Percentiles rank a stretch among this genome's conserved stretches.
phyloP scores from a whole-genome alignment of 64 coral and sea anemone genomes.

The Stichodactyla mertensii region DNA sequence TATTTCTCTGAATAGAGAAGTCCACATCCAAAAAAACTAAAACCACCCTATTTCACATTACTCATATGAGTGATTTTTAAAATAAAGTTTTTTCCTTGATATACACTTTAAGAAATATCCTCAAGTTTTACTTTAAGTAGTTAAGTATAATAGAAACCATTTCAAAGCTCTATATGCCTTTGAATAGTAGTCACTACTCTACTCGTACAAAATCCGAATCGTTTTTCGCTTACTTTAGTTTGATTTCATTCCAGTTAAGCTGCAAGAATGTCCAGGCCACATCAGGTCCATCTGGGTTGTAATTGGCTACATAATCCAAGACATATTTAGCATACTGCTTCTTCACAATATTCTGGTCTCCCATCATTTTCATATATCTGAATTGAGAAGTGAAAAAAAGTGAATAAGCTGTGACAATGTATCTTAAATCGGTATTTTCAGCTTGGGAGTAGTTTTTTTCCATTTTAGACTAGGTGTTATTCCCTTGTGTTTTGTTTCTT shows the following conservation, averaged over 20 bases:
- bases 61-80: no score
- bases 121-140: no score
- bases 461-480: no score
- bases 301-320: conserved; percentile 30
- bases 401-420: background rate
- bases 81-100: no score
- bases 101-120: no score
- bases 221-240: conserved; percentile 24
- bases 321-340: background rate
- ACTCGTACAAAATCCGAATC: background rate
- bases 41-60: no score
- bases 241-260: conserved; percentile 31
- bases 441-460: no score
- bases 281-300: conserved; percentile 41
- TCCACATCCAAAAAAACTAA: no score
- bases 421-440: background rate
- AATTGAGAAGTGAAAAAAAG: background rate
- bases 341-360: conserved; percentile 21
- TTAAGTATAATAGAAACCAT: no score
- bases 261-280: conserved; percentile 47
- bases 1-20: no score
- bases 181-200: background rate
- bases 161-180: background rate
- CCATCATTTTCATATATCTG: conserved; percentile 10
- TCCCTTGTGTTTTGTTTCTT: no score